Percentiles rank a stretch among this genome's conserved stretches.
Evolutionary conservation across 2,888 invertebrate species (phyloP).

Genomic region (Dynastes tityus): DNA sequence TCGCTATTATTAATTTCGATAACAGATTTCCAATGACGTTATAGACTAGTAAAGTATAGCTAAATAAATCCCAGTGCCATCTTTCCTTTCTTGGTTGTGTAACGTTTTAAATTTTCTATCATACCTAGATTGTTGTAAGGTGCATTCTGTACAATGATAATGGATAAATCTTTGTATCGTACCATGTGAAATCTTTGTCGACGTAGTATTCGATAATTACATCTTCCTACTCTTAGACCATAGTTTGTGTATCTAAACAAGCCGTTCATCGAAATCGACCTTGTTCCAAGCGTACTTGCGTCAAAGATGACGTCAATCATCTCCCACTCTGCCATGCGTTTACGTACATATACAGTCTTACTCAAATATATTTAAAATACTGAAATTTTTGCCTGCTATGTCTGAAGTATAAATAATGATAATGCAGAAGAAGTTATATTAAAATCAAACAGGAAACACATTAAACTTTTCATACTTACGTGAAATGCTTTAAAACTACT

Average conservation of each 20-base stretch:
- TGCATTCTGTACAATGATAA: not conserved
- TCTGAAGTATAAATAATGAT: not conserved
- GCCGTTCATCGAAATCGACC: conserved; percentile 41
- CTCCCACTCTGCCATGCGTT: conserved; percentile 35
- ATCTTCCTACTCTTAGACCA: not conserved
- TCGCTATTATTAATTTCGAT: not conserved
- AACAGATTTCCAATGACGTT: conserved; percentile 5
- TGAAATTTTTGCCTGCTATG: not conserved
- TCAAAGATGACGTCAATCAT: conserved; percentile 61
- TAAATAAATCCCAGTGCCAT: too few relatives aligned
- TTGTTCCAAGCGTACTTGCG: conserved; percentile 55
- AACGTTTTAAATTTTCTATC: too few relatives aligned
- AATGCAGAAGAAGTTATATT: too few relatives aligned
- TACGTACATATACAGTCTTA: conserved; percentile 4
- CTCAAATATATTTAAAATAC: conserved; percentile 4
- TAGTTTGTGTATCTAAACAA: conserved; percentile 33
- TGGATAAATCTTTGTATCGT: not conserved
- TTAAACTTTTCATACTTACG: too few relatives aligned
- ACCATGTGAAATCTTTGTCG: not conserved
- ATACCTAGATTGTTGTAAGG: not conserved
- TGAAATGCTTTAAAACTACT: too few relatives aligned
- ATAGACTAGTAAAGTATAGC: not conserved
- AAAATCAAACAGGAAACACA: too few relatives aligned
- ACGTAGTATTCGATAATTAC: conserved; percentile 3
- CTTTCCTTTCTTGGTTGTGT: too few relatives aligned